Evolutionary conservation across 2,888 invertebrate genomes (phyloP).

Genomic region (Melitaea athalia): DNA sequence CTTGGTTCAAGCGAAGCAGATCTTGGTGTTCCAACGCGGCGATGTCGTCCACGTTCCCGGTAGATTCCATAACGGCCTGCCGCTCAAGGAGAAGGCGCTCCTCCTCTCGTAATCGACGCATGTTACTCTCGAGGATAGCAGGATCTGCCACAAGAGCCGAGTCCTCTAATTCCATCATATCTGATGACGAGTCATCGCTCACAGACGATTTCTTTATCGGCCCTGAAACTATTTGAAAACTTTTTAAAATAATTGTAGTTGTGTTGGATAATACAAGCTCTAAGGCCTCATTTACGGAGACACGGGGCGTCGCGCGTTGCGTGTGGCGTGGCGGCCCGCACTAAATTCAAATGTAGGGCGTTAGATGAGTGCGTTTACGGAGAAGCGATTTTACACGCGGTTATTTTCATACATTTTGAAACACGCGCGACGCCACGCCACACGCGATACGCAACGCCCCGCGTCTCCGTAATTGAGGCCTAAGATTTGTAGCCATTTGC

Average conservation of each 20-base stretch:
- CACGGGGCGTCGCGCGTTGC: too few species aligned
- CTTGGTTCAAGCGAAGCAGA: constrained; percentile 68
- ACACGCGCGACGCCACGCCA: too few species aligned
- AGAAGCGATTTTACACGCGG: too few species aligned
- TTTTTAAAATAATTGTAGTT: not conserved
- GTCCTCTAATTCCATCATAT: constrained; percentile 96
- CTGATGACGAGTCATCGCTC: constrained; percentile 92
- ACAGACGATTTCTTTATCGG: constrained; percentile 95
- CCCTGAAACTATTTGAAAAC: constrained; percentile 81
- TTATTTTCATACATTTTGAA: too few species aligned
- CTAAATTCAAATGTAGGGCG: too few species aligned
- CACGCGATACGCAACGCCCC: too few species aligned
- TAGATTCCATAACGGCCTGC: constrained; percentile 87
- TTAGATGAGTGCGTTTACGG: too few species aligned
- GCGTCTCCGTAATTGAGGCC: too few species aligned
- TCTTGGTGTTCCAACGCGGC: constrained; percentile 70
- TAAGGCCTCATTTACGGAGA: too few species aligned
- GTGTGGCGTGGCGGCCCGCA: too few species aligned
- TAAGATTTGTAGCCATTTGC: constrained; percentile 10
- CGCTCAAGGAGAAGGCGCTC: constrained; percentile 88
- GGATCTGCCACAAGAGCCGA: constrained; percentile 85
- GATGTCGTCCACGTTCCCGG: constrained; percentile 67
- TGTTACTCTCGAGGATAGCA: constrained; percentile 60
- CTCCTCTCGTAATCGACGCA: constrained; percentile 83
- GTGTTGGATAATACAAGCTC: not conserved